Evolutionary conservation across 2,113 vertebrate genomes (phyloP).

Genomic region (Apaloderma vittatum): DNA sequence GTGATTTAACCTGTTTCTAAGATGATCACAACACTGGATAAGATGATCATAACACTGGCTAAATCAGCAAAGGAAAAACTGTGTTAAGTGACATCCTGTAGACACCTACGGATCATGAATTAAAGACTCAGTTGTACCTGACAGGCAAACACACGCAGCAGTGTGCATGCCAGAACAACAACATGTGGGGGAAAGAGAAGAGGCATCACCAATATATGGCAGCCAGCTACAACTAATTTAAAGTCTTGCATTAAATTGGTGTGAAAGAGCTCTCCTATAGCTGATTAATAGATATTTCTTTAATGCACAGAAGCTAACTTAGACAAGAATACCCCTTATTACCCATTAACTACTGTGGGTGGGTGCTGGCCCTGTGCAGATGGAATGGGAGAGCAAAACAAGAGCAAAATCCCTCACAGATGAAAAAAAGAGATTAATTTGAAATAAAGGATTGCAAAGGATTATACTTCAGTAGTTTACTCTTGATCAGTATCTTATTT

Average conservation of each 20-base stretch:
- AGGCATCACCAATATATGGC: neutral
- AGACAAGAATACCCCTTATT: neutral
- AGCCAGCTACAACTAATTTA: neutral
- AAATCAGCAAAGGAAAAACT: neutral
- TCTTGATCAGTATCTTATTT: neutral
- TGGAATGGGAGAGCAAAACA: neutral
- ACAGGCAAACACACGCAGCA: neutral
- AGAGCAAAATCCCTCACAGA: neutral
- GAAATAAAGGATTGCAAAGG: neutral
- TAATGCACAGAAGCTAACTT: neutral
- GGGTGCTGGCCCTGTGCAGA: neutral
- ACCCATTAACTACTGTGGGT: neutral
- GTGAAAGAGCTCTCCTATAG: neutral
- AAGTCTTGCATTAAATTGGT: neutral
- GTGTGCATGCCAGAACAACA: neutral
- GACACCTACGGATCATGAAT: neutral
- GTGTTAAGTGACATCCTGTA: neutral
- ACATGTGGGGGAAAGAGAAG: rapidly evolving
- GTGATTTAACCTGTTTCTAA: neutral
- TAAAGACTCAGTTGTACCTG: neutral
- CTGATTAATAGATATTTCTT: neutral
- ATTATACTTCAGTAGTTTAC: neutral
- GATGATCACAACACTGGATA: neutral
- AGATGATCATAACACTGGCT: neutral
- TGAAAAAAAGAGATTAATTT: neutral